phyloP scores from a whole-genome alignment of 2,113 vertebrate genomes.

The Cervus canadensis region DNA sequence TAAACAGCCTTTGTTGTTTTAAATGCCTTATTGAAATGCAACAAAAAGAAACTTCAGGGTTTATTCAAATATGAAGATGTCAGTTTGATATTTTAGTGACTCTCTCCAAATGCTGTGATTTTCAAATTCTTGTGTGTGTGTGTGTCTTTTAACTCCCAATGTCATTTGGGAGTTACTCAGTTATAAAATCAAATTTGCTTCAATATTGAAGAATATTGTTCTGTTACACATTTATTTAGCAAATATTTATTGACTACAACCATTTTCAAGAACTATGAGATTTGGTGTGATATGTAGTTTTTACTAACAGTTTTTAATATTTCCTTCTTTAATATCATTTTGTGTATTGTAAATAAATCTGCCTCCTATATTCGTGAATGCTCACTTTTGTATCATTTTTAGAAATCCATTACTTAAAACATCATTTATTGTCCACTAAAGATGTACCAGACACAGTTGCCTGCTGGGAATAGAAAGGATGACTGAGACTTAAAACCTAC shows the following conservation, averaged over 20 bases:
- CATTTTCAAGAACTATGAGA: neutral
- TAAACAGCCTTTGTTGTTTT: neutral
- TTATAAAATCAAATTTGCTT: neutral
- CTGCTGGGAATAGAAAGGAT: constrained; percentile 42
- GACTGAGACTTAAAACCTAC: constrained; percentile 1
- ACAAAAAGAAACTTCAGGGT: neutral
- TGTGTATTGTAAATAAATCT: neutral
- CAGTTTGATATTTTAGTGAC: neutral
- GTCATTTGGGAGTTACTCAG: neutral
- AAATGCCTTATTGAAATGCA: neutral
- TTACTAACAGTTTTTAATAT: neutral
- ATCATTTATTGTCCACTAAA: constrained; percentile 28
- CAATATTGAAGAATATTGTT: neutral
- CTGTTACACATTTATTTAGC: neutral
- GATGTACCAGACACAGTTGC: neutral
- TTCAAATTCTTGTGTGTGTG: neutral
- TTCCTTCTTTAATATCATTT: neutral
- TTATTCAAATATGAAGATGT: neutral
- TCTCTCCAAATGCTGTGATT: neutral
- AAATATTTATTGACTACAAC: neutral
- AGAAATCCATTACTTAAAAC: constrained; percentile 31
- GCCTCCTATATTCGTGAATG: neutral
- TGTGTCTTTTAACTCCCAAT: neutral
- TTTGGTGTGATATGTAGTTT: neutral
- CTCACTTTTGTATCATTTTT: neutral